These are phyloP conservation scores for Melitaea cinxia DNA, from an alignment of 1,140 invertebrate genomes.

Conservation along the genomic window DNA sequence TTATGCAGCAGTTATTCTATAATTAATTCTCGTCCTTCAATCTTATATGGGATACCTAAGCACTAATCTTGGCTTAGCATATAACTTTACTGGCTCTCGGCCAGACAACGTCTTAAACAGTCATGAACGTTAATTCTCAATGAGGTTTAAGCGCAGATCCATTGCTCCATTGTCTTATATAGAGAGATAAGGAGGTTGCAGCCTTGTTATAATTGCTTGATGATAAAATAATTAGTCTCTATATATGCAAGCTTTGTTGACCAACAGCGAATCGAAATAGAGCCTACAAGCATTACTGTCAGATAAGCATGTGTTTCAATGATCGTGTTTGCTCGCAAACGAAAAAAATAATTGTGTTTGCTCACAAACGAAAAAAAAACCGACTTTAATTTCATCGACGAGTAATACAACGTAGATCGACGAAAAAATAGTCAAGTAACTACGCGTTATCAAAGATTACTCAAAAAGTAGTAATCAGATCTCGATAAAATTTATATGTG, in stretches of 20 bases:
- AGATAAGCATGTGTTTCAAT: too few relatives aligned
- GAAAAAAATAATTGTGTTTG: too few relatives aligned
- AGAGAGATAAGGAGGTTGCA: background rate
- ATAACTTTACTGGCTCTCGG: constrained; percentile 30
- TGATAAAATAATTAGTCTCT: background rate
- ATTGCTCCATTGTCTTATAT: background rate
- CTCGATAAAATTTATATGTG: too few relatives aligned
- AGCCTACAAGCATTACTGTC: too few relatives aligned
- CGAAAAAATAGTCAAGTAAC: too few relatives aligned
- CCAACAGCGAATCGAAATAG: too few relatives aligned
- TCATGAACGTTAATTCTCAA: constrained; percentile 25
- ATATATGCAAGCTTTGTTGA: background rate
- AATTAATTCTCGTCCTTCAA: constrained; percentile 36
- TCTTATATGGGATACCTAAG: constrained; percentile 40
- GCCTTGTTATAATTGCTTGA: background rate
- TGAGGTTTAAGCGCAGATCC: constrained; percentile 13
- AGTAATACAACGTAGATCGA: too few relatives aligned
- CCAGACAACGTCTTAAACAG: constrained; percentile 28
- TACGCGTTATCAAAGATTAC: too few relatives aligned
- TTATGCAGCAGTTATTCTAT: constrained; percentile 39
- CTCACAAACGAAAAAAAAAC: too few relatives aligned
- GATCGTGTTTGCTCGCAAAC: too few relatives aligned
- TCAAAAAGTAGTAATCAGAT: too few relatives aligned
- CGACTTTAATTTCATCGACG: too few relatives aligned
- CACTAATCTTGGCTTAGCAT: constrained; percentile 36